Percentiles rank a stretch among this genome's conserved stretches.
phyloP scores from a whole-genome alignment of 2,888 invertebrate genomes.

The Lobophora halterata region DNA sequence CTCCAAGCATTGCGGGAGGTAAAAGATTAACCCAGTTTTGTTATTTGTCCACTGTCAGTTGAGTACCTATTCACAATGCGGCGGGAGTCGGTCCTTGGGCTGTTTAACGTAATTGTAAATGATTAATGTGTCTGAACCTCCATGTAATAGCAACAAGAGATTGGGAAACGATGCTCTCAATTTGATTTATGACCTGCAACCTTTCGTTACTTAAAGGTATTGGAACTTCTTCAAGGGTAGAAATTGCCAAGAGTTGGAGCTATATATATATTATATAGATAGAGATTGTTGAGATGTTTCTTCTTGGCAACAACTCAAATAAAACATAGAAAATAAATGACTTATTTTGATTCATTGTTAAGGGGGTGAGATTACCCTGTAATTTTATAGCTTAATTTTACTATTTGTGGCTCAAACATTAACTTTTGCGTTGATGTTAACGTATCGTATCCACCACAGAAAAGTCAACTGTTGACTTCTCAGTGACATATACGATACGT shows the following conservation, averaged over 20 bases:
- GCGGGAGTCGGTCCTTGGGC: slow-evolving; percentile 71
- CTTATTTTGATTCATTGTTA: background rate
- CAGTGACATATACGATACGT: too few species aligned
- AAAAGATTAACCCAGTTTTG: slow-evolving; percentile 81
- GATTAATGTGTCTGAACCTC: slow-evolving; percentile 73
- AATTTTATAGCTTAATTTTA: too few species aligned
- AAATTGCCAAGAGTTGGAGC: slow-evolving; percentile 19
- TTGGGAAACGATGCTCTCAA: slow-evolving; percentile 61
- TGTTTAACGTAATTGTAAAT: slow-evolving; percentile 79
- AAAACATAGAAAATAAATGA: background rate
- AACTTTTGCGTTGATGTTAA: too few species aligned
- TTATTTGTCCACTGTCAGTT: slow-evolving; percentile 81
- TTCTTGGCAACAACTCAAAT: slow-evolving; percentile 9
- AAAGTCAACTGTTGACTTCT: too few species aligned
- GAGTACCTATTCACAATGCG: slow-evolving; percentile 79
- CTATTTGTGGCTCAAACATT: too few species aligned
- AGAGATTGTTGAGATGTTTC: slow-evolving; percentile 9
- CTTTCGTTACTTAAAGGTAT: slow-evolving; percentile 44
- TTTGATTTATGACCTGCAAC: slow-evolving; percentile 63
- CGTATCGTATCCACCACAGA: too few species aligned
- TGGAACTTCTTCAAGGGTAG: slow-evolving; percentile 33
- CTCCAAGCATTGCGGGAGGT: slow-evolving; percentile 69
- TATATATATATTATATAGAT: slow-evolving; percentile 10
- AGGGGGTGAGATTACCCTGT: too few species aligned
- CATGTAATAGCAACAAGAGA: slow-evolving; percentile 65